Base-by-base conservation (phyloP, 2,888 invertebrate species). In the Ditula angustiorana region DNA sequence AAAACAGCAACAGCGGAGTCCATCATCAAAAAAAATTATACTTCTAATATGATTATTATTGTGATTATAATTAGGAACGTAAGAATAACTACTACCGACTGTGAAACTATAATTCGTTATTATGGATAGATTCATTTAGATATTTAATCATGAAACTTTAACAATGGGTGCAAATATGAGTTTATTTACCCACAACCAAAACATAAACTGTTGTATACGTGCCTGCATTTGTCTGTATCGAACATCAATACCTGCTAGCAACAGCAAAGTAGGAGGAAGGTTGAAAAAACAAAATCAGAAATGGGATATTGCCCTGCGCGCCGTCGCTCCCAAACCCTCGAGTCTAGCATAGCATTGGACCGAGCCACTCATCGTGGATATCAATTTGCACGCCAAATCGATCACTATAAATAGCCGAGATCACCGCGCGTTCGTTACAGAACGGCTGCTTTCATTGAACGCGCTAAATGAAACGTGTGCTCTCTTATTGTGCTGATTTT, bases 371-470 rank as follows among this genome's bases (percentile, higher is more conserved):
- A 74, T 73, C 77, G 78, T 75, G 76, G 74, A 58, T 81, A 80
- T 82, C 82, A 83, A 86, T 84, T 83, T 81, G 79, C 77, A 76
- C 80, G 88, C 87, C 88, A 88, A 88, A 86, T 87, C 82, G 80
- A 88, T 87, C 82, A 87, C 88, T 90, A 88, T 89, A 89, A 88
- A 86, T 88, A 89, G 75, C 68, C 71, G 72, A 69, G 65, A 69
- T 66, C 69, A 67, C n/a, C n/a, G 76, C 67, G 66, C 72, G 68
- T 73, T 72, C 73, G 75, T 66, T 70, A 61, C 71, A 69, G 72
- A 61, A 66, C 69, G 63, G 69, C 67, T 55, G 67, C 66, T 65
- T 71, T 61, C 65, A 69, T 63, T 64, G 62, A 56, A 44, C 49
- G 37, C 30, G 53, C 30, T 66, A 55, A 64, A 66, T 66, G 66